Evolutionary conservation across 2,797 vertebrate genomes (phyloP), one percentile per base, ranked within the genome.

Genomic region (Platalea minor): DNA sequence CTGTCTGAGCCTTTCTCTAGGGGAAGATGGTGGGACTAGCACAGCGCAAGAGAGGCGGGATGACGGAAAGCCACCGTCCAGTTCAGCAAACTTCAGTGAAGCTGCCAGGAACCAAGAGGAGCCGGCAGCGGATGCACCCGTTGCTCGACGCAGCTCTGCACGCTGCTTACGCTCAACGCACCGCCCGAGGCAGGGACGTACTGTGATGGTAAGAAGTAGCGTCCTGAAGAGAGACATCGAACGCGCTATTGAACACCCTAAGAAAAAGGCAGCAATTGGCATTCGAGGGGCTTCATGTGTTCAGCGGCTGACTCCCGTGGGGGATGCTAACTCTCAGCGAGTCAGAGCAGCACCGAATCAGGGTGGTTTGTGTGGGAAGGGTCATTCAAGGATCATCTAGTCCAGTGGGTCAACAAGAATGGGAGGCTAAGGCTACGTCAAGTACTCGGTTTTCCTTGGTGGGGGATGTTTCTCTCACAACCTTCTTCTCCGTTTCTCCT

Each of bases 131-230:
- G 25, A 17, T 15, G 17, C 10, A 14, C 31, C 35, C 61, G 16
- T 45, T 76, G 31, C n/a, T 72, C 35, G 56, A 67, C 13, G 23
- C 16, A 64, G 45, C n/a, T 76, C 65, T 67, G n/a, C 25, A 35
- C 2, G 1, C 45, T 63, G n/a, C 33, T 80, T 65, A 25, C 1
- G 5, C 70, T 43, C 33, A 21, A 17, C 0, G 0, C 21, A 17
- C 21, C 11, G 13, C 6, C 20, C 24, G n/a, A 43, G 51, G n/a
- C 21, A 50, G 53, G 17, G 75, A 63, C 17, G 11, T 12, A 11
- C 5, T 14, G 25, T 33, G 29, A 24, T 15, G 70, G 43, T 45
- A 29, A 45, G 65, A 81, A 56, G 73, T 5, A n/a, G 17, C 3
- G 15, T 45, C 70, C 77, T 39, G 28, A 18, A 65, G 50, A 45